phyloP scores from a whole-genome alignment of 1,140 invertebrate species.

The Rhagoletis pomonella region DNA sequence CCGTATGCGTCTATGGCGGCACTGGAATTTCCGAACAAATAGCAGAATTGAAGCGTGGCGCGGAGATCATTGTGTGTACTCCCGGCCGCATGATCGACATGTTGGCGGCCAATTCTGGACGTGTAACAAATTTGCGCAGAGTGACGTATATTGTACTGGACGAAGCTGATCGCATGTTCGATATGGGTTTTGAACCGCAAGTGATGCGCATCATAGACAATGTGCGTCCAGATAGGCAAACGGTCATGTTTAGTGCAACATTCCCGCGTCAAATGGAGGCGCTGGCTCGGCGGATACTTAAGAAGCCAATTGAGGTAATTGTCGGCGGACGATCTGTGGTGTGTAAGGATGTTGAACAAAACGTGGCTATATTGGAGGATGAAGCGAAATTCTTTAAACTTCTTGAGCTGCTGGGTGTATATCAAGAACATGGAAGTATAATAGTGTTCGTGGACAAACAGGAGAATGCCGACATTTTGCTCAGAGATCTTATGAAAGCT shows the following conservation, averaged over 20 bases:
- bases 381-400: constrained; percentile 99
- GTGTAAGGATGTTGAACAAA: constrained; percentile 98
- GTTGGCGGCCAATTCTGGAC: constrained; percentile 97
- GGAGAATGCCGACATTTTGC: constrained; percentile 95
- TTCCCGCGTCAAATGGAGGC: constrained; percentile 99
- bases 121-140: constrained; percentile 96
- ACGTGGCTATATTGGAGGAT: constrained; percentile 95
- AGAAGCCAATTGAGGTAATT: constrained; percentile 97
- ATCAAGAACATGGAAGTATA: constrained; percentile 93
- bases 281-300: constrained; percentile 92
- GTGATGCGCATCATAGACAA: constrained; percentile 99
- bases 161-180: constrained; percentile 99
- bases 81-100: constrained; percentile 99
- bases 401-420: constrained; percentile 94
- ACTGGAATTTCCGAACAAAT: constrained; percentile 88
- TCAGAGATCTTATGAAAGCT: constrained; percentile 97
- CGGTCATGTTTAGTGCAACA: constrained; percentile 99
- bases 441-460: constrained; percentile 99
- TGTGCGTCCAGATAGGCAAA: constrained; percentile 96
- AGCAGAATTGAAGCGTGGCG: constrained; percentile 97
- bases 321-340: constrained; percentile 98
- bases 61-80: constrained; percentile 99
- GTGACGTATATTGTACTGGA: constrained; percentile 98
- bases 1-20: constrained; percentile 98
- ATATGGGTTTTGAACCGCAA: constrained; percentile 99